Conservation (phyloP, 2,888 invertebrate species). For the Celastrina argiolus region DNA sequence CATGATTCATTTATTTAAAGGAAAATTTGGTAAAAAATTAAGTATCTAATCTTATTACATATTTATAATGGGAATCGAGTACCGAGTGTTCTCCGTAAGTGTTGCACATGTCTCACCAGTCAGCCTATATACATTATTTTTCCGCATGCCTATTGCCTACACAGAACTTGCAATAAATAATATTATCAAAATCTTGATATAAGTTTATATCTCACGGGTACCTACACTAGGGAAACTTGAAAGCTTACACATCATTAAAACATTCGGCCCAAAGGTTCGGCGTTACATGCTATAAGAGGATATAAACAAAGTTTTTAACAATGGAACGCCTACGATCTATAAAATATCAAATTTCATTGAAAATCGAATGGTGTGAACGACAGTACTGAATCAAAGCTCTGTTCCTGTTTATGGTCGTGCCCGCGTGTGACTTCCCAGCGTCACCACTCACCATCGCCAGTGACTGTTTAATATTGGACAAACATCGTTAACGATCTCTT, state of each 20-base stretch:
- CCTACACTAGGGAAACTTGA: background rate
- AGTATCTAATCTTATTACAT: no score
- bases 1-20: no score
- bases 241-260: conserved; percentile 34
- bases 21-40: no score
- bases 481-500: conserved; percentile 72
- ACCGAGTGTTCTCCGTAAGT: no score
- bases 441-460: conserved; percentile 63
- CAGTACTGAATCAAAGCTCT: conserved; percentile 61
- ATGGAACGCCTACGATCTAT: conserved; percentile 53
- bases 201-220: background rate
- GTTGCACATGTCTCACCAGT: no score
- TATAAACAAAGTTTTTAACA: conserved; percentile 41
- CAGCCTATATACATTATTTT: no score
- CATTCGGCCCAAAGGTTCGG: background rate
- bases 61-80: no score
- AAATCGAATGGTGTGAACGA: conserved; percentile 50
- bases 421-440: conserved; percentile 76
- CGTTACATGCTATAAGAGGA: background rate
- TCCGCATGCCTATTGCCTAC: no score
- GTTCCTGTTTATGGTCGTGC: conserved; percentile 71
- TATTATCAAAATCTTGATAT: no score
- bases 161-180: no score
- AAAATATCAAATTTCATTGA: conserved; percentile 73
- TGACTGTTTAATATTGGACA: conserved; percentile 72